phyloP scores from a whole-genome alignment of 1,140 invertebrate species.

The Halesus radiatus region DNA sequence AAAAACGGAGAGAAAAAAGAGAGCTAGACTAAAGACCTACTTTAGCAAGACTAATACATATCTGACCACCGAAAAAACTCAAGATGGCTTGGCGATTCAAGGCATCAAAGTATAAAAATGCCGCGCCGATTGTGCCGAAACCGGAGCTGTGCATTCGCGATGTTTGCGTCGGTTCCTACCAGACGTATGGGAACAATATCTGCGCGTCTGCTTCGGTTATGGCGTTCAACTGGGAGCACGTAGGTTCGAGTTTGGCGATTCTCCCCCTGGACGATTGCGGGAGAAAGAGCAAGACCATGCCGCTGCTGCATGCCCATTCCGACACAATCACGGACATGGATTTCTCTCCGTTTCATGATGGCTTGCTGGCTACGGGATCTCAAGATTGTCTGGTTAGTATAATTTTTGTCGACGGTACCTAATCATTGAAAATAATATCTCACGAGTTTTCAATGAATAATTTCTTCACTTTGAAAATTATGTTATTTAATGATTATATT shows the following conservation, averaged over 20 bases:
- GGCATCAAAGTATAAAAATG: slow-evolving; percentile 97
- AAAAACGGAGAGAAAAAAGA: slow-evolving; percentile 44
- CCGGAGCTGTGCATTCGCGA: slow-evolving; percentile 92
- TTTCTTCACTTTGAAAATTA: too few relatives aligned
- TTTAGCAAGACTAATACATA: neutral
- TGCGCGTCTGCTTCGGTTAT: slow-evolving; percentile 92
- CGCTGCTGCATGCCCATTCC: slow-evolving; percentile 85
- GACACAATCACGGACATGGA: slow-evolving; percentile 96
- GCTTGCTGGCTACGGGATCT: slow-evolving; percentile 89
- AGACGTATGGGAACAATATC: slow-evolving; percentile 95
- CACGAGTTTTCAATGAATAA: too few relatives aligned
- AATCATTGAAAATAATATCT: too few relatives aligned
- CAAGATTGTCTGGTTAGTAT: slow-evolving; percentile 86
- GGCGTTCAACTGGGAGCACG: slow-evolving; percentile 93
- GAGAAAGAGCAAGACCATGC: slow-evolving; percentile 87
- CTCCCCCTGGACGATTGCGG: slow-evolving; percentile 89
- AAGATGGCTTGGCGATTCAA: slow-evolving; percentile 95
- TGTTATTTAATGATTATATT: too few relatives aligned
- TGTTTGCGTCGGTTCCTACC: slow-evolving; percentile 90
- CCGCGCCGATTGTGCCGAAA: slow-evolving; percentile 92
- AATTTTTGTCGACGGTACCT: neutral
- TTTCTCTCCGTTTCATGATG: slow-evolving; percentile 95
- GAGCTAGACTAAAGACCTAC: neutral
- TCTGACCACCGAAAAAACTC: slow-evolving; percentile 18
- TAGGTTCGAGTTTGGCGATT: slow-evolving; percentile 88